phyloP scores from a whole-genome alignment of 1,140 invertebrate genomes.

The Drosophila mauritiana region DNA sequence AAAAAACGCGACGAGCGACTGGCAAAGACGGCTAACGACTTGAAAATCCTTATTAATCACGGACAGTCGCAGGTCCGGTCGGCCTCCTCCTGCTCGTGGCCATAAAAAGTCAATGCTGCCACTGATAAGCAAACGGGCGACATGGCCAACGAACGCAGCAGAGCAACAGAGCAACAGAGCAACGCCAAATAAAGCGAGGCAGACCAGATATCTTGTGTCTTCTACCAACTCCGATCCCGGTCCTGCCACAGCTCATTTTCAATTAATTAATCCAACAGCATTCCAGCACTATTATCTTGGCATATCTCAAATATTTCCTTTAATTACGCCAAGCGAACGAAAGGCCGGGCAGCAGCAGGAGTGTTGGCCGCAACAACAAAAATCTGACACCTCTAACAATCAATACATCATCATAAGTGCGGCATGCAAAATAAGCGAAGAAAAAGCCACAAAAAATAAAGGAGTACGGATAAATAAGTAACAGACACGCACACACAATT shows the following conservation, averaged over 20 bases:
- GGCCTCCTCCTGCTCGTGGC: slow-evolving; percentile 52
- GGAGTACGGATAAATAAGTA: slow-evolving; percentile 39
- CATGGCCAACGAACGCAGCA: slow-evolving; percentile 59
- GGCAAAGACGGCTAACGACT: slow-evolving; percentile 69
- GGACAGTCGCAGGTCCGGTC: slow-evolving; percentile 30
- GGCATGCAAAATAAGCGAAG: slow-evolving; percentile 52
- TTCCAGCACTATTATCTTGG: slow-evolving; percentile 82
- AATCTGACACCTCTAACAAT: slow-evolving; percentile 82
- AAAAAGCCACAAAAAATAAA: slow-evolving; percentile 13
- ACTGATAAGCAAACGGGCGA: slow-evolving; percentile 79
- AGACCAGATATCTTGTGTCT: slow-evolving; percentile 24
- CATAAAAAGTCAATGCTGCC: slow-evolving; percentile 78
- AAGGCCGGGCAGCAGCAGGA: slow-evolving; percentile 4
- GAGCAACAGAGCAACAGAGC: slow-evolving; percentile 57
- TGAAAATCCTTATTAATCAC: slow-evolving; percentile 84
- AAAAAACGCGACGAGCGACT: slow-evolving; percentile 35
- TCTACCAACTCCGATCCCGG: slow-evolving; percentile 10
- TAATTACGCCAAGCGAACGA: slow-evolving; percentile 67
- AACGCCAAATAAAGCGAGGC: slow-evolving; percentile 41
- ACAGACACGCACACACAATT: slow-evolving; percentile 76
- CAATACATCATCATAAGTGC: slow-evolving; percentile 82
- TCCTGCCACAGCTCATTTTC: slow-evolving; percentile 75
- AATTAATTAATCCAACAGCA: slow-evolving; percentile 83
- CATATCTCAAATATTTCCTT: slow-evolving; percentile 83
- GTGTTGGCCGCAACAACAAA: slow-evolving; percentile 53